Percentiles rank a stretch among this genome's conserved stretches.
These are phyloP conservation scores for Cynaeus angustus DNA, from an alignment of 2,888 invertebrate species.

Conservation along the genomic window DNA sequence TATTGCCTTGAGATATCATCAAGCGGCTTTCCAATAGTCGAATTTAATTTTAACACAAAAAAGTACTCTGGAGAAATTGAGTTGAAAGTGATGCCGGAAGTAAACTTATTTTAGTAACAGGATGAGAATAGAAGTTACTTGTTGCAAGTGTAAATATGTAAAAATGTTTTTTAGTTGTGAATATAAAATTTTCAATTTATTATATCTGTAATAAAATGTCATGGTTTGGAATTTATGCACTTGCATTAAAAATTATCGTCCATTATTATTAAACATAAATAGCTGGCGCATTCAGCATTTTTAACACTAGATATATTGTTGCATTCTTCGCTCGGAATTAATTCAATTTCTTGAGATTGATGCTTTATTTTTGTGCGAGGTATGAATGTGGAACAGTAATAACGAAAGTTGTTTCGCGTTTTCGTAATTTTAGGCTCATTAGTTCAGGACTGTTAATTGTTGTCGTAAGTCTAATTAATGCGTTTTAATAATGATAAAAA, in stretches of 20 bases:
- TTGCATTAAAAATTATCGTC: no score
- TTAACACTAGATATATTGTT: no score
- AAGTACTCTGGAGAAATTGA: slow-evolving; percentile 19
- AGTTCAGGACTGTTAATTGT: slow-evolving; percentile 19
- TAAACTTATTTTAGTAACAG: neutral
- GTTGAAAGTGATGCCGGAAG: slow-evolving; percentile 3
- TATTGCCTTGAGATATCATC: slow-evolving; percentile 22
- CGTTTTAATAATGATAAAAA: slow-evolving; percentile 38
- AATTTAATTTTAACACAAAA: slow-evolving; percentile 39
- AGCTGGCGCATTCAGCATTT: no score
- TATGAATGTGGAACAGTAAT: slow-evolving; percentile 14
- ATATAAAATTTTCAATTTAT: no score
- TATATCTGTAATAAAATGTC: no score
- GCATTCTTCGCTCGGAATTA: no score
- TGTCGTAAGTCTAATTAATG: slow-evolving; percentile 36
- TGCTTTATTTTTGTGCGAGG: neutral
- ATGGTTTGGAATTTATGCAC: no score
- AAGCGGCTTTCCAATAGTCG: neutral
- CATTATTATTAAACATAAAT: no score
- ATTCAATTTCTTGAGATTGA: no score
- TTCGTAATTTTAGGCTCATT: slow-evolving; percentile 26
- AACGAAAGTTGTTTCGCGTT: slow-evolving; percentile 22
- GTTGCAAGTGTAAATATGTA: no score
- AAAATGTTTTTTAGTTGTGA: no score
- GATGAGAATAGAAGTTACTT: no score